Base-by-base conservation (phyloP, 2,888 invertebrate genomes). In the Margaritifera margaritifera region DNA sequence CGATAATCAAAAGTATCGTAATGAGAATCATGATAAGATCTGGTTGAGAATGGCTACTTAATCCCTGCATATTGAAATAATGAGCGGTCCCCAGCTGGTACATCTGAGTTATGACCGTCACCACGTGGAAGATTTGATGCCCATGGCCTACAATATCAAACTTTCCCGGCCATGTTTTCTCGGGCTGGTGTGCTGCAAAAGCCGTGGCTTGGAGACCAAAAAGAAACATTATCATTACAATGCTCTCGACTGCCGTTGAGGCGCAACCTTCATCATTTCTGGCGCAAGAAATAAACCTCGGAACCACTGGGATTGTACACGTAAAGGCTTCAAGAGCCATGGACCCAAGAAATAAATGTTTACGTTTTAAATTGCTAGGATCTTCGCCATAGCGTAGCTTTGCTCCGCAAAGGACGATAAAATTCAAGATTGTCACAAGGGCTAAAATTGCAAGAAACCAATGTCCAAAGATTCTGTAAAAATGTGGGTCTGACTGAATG, bases 81-180 rank as follows among this genome's bases (percentile, higher is more conserved):
- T 72, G 68, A 15, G 75, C 63, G 18, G 72, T 69, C 20, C 74
- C 69, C n/a, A 80, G 25, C 27, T 72, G 75, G n/a, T 74, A 60
- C 56, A 75, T 68, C 65, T 77, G 74, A 53, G 74, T 80, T 6
- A 72, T 42, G 3, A 79, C 71, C n/a, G 74, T 72, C 1, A 79
- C 56, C 20, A 79, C 72, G 65, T 80, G 80, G 57, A 80, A 80
- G 20, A 77, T 68, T 56, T 80, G 79, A 63, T 80, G 80, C 4
- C 80, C 79, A 62, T 80, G 80, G 0, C 86, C 87, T 5, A 86
- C 31, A 19, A 83, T 71, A 71, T 87, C 87, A 67, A 80, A 86
- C 31, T 72, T 73, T 42, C 86, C 86, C 1, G 85, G 84, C 64
- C 72, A 76, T 50, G 78, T 74, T 42, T 75, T 74, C 67, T 87